A percentile compares a stretch with the other conserved stretches of the same genome.
These are phyloP conservation scores for Dreissena polymorpha DNA, from an alignment of 1,140 invertebrate genomes.

Conservation along the genomic window DNA sequence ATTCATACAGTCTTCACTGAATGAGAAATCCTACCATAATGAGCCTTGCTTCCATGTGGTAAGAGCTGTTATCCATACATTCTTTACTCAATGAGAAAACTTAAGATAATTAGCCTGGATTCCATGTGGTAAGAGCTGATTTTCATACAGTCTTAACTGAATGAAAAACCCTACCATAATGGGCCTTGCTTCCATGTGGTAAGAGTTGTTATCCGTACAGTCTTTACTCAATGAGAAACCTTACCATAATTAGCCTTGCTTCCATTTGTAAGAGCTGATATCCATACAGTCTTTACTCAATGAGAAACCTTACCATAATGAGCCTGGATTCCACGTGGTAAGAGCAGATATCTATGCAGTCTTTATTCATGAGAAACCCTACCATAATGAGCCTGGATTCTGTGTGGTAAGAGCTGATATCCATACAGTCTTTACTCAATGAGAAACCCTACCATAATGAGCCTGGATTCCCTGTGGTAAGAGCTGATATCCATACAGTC, in stretches of 20 bases:
- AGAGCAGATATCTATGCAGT: background rate
- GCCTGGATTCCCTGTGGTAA: too few relatives aligned
- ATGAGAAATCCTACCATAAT: slow-evolving; percentile 85
- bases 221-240: slow-evolving; percentile 84
- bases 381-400: too few relatives aligned
- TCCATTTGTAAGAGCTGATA: slow-evolving; percentile 81
- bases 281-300: slow-evolving; percentile 84
- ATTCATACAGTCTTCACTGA: slow-evolving; percentile 83
- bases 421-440: too few relatives aligned
- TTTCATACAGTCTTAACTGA: background rate
- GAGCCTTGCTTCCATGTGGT: slow-evolving; percentile 83
- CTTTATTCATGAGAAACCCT: too few relatives aligned
- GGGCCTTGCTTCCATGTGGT: too few relatives aligned
- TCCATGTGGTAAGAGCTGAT: too few relatives aligned
- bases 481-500: slow-evolving; percentile 81
- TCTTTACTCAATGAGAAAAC: background rate
- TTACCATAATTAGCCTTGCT: slow-evolving; percentile 85
- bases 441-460: too few relatives aligned
- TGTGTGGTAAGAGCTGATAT: too few relatives aligned
- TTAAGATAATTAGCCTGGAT: background rate
- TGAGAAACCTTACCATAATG: slow-evolving; percentile 85
- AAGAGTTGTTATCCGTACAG: slow-evolving; percentile 81
- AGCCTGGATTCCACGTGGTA: slow-evolving; percentile 82
- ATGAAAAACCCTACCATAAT: background rate
- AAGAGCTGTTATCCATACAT: slow-evolving; percentile 11